Evolutionary conservation across 1,140 invertebrate species (phyloP), one percentile per base, ranked within the genome.

Genomic region (Brachionus rotundiformis): DNA sequence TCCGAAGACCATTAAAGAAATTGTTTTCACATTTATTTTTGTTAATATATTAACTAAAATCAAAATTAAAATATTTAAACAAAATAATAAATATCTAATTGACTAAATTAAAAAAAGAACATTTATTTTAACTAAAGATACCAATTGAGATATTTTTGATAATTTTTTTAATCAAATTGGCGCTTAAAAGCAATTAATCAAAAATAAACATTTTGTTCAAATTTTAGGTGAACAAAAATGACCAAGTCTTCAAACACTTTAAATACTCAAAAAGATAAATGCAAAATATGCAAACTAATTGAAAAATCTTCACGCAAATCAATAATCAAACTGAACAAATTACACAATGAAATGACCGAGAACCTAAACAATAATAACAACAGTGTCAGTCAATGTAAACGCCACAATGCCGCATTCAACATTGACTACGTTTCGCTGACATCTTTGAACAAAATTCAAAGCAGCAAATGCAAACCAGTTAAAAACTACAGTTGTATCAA

Each of bases 381-480:
- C 16, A 44, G 29, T 44, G 7, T 5, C 7, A 23, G n/a, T 54
- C 47, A 54, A 54, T 54, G 47, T 19, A 44, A 73, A 13, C 31
- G 31, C 36, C 33, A 19, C 31, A 68, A 33, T 6, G 29, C 29
- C 10, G 36, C 7, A 11, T 73, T 44, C 19, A 44, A 44, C 19
- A 73, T 73, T 3, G 39, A 73, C 19, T 73, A 73, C 19, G 68
- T 73, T 19, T 73, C 68, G 0, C 36, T 73, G n/a, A 73, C 68
- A 41, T 73, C 68, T 13, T 27, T 73, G 10, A 73, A 73, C 68
- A 73, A 73, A 47, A 73, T 73, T 73, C 68, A 73, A 73, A 44
- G 25, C 8, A 19, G 11, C 25, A 73, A 73, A 13, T 73, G 36
- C 19, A 41, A 44, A 44, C 36, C 16, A 44, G 11, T 44, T 0